Conservation (phyloP, 2,113 vertebrate genomes). For the Sinocyclocheilus rhinocerous region DNA sequence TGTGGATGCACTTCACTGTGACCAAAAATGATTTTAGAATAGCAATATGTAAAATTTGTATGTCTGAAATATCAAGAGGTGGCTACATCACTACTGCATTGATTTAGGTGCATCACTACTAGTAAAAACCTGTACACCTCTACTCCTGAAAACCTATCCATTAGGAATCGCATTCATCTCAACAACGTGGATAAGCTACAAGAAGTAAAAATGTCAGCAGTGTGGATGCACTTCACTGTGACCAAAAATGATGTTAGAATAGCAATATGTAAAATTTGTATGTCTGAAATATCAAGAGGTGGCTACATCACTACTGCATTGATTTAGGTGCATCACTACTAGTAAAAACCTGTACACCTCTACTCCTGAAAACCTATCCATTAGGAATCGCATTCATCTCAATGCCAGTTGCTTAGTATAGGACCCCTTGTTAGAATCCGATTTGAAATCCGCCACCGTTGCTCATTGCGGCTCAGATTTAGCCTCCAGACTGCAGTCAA, state of each 20-base stretch:
- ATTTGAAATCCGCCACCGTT: background rate
- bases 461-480: background rate
- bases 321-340: background rate
- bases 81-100: too few species aligned
- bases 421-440: background rate
- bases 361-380: background rate
- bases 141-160: background rate
- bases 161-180: background rate
- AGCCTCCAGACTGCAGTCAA: background rate
- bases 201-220: background rate
- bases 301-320: too few species aligned
- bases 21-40: background rate
- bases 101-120: background rate
- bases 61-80: background rate
- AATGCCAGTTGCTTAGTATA: background rate
- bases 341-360: background rate
- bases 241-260: background rate
- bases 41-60: background rate
- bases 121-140: background rate
- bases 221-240: background rate
- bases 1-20: background rate
- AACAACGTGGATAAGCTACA: too few species aligned
- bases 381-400: background rate
- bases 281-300: background rate
- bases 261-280: background rate